Percentiles rank a stretch among this genome's conserved stretches.
phyloP scores from a whole-genome alignment of 2,888 invertebrate genomes.

The Yponomeuta cagnagella region DNA sequence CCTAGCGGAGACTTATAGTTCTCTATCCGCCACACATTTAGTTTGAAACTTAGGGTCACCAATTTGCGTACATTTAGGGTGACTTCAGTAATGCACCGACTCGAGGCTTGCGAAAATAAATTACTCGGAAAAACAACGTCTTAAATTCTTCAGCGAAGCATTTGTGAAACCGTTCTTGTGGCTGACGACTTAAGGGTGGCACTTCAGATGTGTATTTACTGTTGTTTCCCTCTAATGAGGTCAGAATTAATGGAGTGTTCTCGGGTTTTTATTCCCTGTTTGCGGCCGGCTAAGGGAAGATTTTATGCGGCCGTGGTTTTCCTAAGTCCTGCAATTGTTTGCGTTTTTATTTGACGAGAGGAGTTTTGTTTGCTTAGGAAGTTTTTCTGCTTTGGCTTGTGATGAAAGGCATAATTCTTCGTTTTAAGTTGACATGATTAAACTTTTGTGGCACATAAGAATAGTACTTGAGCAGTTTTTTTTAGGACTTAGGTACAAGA shows the following conservation, averaged over 20 bases:
- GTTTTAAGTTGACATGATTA: too few species aligned
- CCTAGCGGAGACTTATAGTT: slow-evolving; percentile 25
- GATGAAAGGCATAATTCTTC: too few species aligned
- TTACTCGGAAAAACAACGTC: slow-evolving; percentile 12
- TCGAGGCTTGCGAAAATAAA: slow-evolving; percentile 6
- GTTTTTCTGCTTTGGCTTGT: too few species aligned
- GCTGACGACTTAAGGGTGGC: background rate
- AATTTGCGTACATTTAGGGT: background rate
- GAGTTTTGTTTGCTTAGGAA: too few species aligned
- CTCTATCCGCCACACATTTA: slow-evolving; percentile 11
- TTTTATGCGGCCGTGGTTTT: slow-evolving; percentile 10
- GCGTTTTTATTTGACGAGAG: background rate
- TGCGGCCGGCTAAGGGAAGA: slow-evolving; percentile 17
- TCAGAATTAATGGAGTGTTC: slow-evolving; percentile 48
- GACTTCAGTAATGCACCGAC: background rate
- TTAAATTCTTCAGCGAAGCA: background rate
- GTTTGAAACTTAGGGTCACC: background rate
- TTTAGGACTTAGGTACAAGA: too few species aligned
- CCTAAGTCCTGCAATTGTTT: slow-evolving; percentile 10
- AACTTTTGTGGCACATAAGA: too few species aligned
- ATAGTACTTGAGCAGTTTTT: too few species aligned
- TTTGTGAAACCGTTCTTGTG: background rate
- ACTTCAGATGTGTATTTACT: slow-evolving; percentile 6
- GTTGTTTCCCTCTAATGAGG: slow-evolving; percentile 32
- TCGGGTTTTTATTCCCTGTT: slow-evolving; percentile 42